phyloP scores from a whole-genome alignment of 2,113 vertebrate genomes.

The Passer domesticus region DNA sequence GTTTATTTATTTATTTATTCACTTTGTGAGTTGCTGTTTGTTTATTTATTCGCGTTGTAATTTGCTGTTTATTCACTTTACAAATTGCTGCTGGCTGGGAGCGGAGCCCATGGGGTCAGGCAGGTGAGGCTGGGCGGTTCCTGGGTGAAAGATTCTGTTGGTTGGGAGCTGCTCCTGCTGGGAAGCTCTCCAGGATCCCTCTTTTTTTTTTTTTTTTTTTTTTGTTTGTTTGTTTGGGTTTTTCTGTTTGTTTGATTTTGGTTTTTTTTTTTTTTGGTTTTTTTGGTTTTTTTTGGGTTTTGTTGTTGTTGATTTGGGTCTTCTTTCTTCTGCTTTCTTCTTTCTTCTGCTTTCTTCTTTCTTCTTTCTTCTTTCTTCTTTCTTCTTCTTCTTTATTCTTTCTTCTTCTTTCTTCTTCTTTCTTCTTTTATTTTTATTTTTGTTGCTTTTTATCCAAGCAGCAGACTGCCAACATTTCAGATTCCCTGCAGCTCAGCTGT shows the following conservation, averaged over 20 bases:
- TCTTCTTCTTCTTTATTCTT: background rate
- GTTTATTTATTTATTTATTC: no score
- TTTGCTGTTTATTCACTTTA: background rate
- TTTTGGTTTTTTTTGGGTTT: background rate
- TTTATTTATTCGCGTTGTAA: no score
- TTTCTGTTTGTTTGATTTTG: background rate
- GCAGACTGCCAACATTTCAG: constrained; percentile 58
- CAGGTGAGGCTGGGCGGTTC: rapidly evolving
- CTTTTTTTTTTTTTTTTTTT: background rate
- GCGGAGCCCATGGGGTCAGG: background rate
- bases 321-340: background rate
- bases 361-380: no score
- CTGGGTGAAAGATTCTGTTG: background rate
- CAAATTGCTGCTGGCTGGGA: background rate
- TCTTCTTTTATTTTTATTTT: background rate
- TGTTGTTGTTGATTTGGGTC: no score
- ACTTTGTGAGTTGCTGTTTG: no score
- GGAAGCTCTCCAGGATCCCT: background rate
- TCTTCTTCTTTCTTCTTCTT: no score
- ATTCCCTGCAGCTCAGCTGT: constrained; percentile 55
- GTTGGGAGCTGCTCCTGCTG: background rate
- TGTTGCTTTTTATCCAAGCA: constrained; percentile 40
- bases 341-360: background rate
- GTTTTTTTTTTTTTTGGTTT: background rate
- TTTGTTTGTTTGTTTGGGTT: background rate